Percentiles rank a stretch among this genome's conserved stretches.
These are phyloP conservation scores for Sylvilagus floridanus DNA, from an alignment of 2,797 vertebrate genomes.

Conservation along the genomic window DNA sequence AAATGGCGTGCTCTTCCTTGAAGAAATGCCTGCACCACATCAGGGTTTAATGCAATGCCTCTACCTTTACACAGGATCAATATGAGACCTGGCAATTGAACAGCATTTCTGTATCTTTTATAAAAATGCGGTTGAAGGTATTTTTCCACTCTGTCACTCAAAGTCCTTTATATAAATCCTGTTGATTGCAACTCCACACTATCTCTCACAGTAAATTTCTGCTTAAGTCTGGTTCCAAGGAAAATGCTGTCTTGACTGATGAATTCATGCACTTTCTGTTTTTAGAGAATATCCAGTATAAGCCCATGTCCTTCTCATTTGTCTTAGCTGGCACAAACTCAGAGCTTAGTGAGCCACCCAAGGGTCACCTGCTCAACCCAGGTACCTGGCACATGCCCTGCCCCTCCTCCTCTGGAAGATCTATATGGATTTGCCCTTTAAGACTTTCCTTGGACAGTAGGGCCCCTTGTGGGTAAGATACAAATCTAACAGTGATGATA, in stretches of 20 bases:
- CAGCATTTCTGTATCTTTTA: conserved; percentile 56
- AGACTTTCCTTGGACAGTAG: not conserved
- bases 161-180: conserved; percentile 73
- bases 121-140: conserved; percentile 63
- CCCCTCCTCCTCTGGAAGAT: not conserved
- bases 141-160: conserved; percentile 74
- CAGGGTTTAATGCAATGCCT: conserved; percentile 36
- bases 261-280: conserved; percentile 67
- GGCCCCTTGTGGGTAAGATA: not conserved
- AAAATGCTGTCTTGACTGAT: conserved; percentile 59
- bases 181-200: conserved; percentile 2
- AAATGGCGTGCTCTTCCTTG: conserved; percentile 4
- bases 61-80: conserved; percentile 53
- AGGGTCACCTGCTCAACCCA: not conserved
- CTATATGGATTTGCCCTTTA: not conserved
- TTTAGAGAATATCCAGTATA: conserved; percentile 36
- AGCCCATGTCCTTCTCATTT: conserved; percentile 40
- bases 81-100: conserved; percentile 60
- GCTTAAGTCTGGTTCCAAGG: conserved; percentile 66
- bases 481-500: not conserved
- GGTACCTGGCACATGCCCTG: not conserved
- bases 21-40: conserved; percentile 1
- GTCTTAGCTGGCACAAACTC: not conserved
- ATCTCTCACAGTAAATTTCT: conserved; percentile 66
- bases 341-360: not conserved